A percentile compares a stretch with the other conserved stretches of the same genome.
Evolutionary conservation across 2,888 invertebrate species (phyloP).

Genomic region (Drosophila kambysellisi): DNA sequence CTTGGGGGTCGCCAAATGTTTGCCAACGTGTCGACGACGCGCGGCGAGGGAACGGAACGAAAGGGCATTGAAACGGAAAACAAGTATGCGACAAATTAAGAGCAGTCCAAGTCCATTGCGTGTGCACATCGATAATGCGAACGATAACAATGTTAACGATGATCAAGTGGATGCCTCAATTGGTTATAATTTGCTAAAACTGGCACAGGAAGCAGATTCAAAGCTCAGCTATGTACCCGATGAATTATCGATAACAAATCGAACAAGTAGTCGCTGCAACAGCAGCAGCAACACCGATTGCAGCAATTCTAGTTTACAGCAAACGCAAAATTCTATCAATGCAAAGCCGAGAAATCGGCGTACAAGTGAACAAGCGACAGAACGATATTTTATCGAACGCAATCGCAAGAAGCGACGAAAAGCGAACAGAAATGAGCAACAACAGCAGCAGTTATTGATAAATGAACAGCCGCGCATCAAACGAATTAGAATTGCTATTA

Average conservation of each 20-base stretch:
- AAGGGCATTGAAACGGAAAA: neutral
- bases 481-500: constrained; percentile 69
- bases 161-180: neutral
- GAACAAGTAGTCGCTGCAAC: neutral
- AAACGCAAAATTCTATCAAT: constrained; percentile 65
- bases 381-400: constrained; percentile 23
- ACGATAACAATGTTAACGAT: constrained; percentile 7
- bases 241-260: neutral
- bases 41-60: constrained; percentile 14
- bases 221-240: neutral
- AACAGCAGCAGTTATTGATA: neutral
- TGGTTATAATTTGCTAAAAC: constrained; percentile 52
- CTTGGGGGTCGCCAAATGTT: constrained; percentile 77
- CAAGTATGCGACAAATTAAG: neutral
- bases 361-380: constrained; percentile 6
- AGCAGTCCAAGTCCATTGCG: constrained; percentile 44
- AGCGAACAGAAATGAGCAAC: neutral
- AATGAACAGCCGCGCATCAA: constrained; percentile 49
- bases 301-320: constrained; percentile 66
- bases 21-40: constrained; percentile 56
- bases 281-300: constrained; percentile 56
- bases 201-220: constrained; percentile 31
- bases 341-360: constrained; percentile 51
- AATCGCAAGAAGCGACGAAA: constrained; percentile 56
- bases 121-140: constrained; percentile 25